phyloP scores from a whole-genome alignment of 2,797 vertebrate genomes.

The Cyclopterus lumpus region DNA sequence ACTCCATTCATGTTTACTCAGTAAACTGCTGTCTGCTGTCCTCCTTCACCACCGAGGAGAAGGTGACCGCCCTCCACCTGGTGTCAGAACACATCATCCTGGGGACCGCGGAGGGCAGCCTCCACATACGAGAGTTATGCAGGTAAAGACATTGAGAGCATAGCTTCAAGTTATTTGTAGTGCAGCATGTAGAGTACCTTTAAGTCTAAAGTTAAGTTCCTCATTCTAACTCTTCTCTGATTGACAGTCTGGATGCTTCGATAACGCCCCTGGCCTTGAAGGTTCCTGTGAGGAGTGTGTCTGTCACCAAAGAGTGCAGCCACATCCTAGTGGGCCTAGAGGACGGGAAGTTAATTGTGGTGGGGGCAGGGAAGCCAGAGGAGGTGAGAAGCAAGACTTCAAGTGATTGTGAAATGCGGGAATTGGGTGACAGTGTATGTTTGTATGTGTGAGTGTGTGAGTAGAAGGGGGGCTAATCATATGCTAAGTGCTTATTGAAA shows the following conservation, averaged over 20 bases:
- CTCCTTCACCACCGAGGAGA: slow-evolving; percentile 86
- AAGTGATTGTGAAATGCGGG: slow-evolving; percentile 33
- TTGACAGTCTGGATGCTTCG: slow-evolving; percentile 82
- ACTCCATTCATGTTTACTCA: slow-evolving; percentile 90
- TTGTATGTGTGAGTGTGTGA: neutral
- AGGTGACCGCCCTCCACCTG: slow-evolving; percentile 88
- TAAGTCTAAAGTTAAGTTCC: neutral
- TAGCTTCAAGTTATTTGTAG: neutral
- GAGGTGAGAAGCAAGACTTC: slow-evolving; percentile 85
- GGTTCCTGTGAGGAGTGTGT: slow-evolving; percentile 91
- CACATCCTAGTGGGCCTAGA: slow-evolving; percentile 95
- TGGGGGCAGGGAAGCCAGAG: slow-evolving; percentile 93
- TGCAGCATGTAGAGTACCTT: neutral
- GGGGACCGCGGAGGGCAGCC: slow-evolving; percentile 88
- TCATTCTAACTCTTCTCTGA: slow-evolving; percentile 12
- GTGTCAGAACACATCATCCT: slow-evolving; percentile 90
- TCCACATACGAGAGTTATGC: slow-evolving; percentile 89
- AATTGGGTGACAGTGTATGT: slow-evolving; percentile 18
- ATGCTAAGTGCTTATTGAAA: slow-evolving; percentile 54
- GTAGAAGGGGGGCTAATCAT: slow-evolving; percentile 16
- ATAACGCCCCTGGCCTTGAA: slow-evolving; percentile 88
- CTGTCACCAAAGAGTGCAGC: slow-evolving; percentile 94
- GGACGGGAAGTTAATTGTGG: slow-evolving; percentile 96
- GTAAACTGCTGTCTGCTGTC: slow-evolving; percentile 90
- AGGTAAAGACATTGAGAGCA: slow-evolving; percentile 50